These are phyloP conservation scores for Cheilosia urbana DNA, from an alignment of 2,888 invertebrate genomes.

Conservation along the genomic window DNA sequence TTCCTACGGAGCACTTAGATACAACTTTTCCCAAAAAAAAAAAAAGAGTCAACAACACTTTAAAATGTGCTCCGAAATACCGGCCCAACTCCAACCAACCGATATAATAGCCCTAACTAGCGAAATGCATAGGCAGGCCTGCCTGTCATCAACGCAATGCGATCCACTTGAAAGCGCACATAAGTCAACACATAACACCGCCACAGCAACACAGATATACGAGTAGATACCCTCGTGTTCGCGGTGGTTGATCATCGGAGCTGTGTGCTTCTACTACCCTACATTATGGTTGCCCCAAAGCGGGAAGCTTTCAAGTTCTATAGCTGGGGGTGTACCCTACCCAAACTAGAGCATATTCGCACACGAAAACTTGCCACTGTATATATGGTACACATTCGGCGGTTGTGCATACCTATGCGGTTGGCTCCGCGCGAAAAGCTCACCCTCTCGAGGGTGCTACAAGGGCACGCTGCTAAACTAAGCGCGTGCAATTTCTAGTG, in stretches of 20 bases:
- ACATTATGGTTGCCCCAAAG: conserved; percentile 44
- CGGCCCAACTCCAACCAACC: background rate
- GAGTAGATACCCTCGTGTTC: conserved; percentile 5
- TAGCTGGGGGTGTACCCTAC: conserved; percentile 26
- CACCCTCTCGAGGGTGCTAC: conserved; percentile 58
- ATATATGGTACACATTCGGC: conserved; percentile 23
- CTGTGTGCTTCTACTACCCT: conserved; percentile 54
- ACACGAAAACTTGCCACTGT: conserved; percentile 14
- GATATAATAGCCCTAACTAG: background rate
- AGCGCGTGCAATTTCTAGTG: background rate
- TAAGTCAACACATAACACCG: conserved; percentile 54
- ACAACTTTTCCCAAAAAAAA: too few relatives aligned
- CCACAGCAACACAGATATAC: background rate
- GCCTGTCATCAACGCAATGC: conserved; percentile 66
- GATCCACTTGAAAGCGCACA: conserved; percentile 65
- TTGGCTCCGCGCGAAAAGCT: conserved; percentile 38
- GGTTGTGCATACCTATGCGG: background rate
- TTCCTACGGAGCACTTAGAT: too few relatives aligned
- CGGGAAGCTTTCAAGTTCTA: conserved; percentile 51
- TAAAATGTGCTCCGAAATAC: conserved; percentile 37
- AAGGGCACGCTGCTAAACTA: conserved; percentile 53
- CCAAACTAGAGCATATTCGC: conserved; percentile 25
- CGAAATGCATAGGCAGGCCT: conserved; percentile 34
- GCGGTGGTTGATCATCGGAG: conserved; percentile 47
- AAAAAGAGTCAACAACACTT: background rate